Conservation (phyloP, 92 coral and sea anemone species). For the Parazoanthus darwini region DNA sequence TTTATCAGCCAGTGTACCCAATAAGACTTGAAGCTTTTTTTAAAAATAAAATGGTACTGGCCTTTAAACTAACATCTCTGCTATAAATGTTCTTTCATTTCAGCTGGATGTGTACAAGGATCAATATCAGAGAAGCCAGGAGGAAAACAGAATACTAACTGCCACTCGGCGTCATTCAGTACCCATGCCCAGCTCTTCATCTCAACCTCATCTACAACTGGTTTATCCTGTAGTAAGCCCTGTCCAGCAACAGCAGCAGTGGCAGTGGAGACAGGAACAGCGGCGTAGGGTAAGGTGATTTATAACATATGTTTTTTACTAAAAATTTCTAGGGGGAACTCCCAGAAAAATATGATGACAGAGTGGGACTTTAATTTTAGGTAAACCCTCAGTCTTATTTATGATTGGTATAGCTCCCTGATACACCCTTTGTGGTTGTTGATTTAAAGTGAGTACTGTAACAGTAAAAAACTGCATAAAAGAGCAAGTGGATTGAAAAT, state of each 20-base stretch:
- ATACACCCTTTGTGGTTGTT: no score
- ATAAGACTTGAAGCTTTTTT: background rate
- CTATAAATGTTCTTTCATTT: background rate
- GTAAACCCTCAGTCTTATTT: no score
- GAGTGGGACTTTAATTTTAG: background rate
- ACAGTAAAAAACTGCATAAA: no score
- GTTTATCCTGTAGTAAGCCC: constrained; percentile 70
- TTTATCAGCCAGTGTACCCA: background rate
- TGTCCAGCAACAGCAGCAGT: constrained; percentile 48
- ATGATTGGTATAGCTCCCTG: no score
- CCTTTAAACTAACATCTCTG: background rate
- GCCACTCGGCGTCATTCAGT: constrained; percentile 55
- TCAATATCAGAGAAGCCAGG: constrained; percentile 60
- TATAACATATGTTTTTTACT: background rate
- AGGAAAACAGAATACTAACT: constrained; percentile 38
- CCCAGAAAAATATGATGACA: background rate
- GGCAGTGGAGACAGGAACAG: constrained; percentile 85
- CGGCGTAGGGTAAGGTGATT: constrained; percentile 70
- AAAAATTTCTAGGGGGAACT: background rate
- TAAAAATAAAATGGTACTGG: background rate
- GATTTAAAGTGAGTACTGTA: no score
- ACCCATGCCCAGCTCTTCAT: constrained; percentile 39
- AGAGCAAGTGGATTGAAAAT: no score
- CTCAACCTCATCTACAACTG: constrained; percentile 81
- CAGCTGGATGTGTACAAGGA: constrained; percentile 77